Percentiles rank a stretch among this genome's conserved stretches.
These are phyloP conservation scores for Cebus imitator DNA, from an alignment of 2,113 vertebrate genomes.

Conservation along the genomic window DNA sequence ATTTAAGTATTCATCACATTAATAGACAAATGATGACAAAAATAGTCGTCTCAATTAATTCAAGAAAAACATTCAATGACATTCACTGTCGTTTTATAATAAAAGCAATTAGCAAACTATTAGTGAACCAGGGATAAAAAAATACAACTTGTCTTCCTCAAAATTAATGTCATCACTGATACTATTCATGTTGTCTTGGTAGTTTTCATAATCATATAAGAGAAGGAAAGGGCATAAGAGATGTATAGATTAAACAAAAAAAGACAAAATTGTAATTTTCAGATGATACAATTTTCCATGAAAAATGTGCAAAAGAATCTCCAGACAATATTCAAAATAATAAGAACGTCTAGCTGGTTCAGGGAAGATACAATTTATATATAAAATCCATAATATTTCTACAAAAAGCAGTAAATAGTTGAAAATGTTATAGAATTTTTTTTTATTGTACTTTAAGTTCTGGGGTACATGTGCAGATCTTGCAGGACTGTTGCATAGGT, in stretches of 20 bases:
- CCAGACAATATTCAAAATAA: neutral
- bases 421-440: neutral
- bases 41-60: neutral
- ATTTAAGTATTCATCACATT: neutral
- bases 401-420: neutral
- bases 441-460: no score
- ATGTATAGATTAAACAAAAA: neutral
- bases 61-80: neutral
- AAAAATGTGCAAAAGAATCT: neutral
- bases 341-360: neutral
- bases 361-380: neutral
- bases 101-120: neutral
- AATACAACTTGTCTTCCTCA: neutral
- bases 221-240: neutral
- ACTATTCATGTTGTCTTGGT: neutral
- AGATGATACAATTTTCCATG: neutral
- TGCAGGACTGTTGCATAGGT: no score
- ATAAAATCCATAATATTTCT: neutral
- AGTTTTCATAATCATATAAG: neutral
- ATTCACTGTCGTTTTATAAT: neutral
- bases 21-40: neutral
- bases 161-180: neutral
- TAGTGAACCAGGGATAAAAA: neutral
- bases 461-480: no score
- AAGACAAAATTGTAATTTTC: constrained; percentile 8